phyloP scores from a whole-genome alignment of 1,140 invertebrate species.

The Popillia japonica region DNA sequence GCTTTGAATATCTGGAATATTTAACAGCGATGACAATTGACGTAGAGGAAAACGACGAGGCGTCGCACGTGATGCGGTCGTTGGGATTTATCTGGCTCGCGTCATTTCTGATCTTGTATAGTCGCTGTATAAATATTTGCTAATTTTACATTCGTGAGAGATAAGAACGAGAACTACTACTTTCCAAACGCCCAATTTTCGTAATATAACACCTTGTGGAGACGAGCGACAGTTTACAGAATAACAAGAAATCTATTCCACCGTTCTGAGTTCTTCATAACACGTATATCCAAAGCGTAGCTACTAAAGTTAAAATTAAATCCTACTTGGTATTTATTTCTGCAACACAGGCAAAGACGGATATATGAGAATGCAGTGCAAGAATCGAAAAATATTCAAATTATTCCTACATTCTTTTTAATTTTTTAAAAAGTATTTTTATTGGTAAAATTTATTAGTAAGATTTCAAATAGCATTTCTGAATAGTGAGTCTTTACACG shows the following conservation, averaged over 20 bases:
- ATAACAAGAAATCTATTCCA: not conserved
- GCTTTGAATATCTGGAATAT: too few species aligned
- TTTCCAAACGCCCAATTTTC: not conserved
- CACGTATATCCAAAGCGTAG: not conserved
- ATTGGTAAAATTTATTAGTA: too few species aligned
- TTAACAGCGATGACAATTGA: not conserved
- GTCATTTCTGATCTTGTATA: constrained; percentile 6
- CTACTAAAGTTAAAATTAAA: not conserved
- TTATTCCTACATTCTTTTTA: too few species aligned
- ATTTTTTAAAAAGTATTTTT: too few species aligned
- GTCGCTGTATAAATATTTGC: not conserved
- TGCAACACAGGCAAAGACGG: too few species aligned
- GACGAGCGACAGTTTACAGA: not conserved
- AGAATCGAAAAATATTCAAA: too few species aligned
- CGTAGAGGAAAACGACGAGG: not conserved
- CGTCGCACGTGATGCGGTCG: not conserved
- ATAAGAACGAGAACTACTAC: not conserved
- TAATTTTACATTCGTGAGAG: constrained; percentile 3
- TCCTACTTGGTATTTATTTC: not conserved
- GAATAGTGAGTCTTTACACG: too few species aligned
- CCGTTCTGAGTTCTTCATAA: not conserved
- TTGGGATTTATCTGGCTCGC: not conserved
- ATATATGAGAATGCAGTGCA: too few species aligned
- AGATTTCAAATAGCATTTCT: too few species aligned
- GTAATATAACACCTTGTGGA: not conserved